Percentiles rank a stretch among this genome's conserved stretches.
Conservation (phyloP, 2,888 invertebrate species). For the Diaprepes abbreviatus region DNA sequence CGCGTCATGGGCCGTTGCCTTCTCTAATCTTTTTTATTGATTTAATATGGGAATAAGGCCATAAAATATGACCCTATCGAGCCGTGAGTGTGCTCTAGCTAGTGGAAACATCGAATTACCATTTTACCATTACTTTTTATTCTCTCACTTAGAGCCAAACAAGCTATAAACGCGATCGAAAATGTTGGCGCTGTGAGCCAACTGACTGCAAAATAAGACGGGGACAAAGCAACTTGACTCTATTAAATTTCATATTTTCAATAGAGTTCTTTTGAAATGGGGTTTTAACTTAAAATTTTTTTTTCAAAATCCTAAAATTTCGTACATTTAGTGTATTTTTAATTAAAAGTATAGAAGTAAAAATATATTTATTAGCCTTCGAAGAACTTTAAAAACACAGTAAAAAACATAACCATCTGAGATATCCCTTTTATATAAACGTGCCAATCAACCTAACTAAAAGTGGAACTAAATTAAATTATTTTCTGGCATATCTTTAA, state of each 20-base stretch:
- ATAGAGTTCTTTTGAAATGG: not conserved
- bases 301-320: too few relatives aligned
- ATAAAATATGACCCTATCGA: conserved; percentile 37
- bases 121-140: conserved; percentile 36
- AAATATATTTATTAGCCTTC: too few relatives aligned
- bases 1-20: not conserved
- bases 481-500: too few relatives aligned
- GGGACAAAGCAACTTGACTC: conserved; percentile 4
- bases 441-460: too few relatives aligned
- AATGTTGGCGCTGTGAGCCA: conserved; percentile 15
- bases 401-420: too few relatives aligned
- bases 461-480: too few relatives aligned
- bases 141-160: conserved; percentile 34
- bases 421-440: too few relatives aligned
- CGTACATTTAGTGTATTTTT: too few relatives aligned
- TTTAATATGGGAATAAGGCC: conserved; percentile 5
- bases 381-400: too few relatives aligned
- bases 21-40: conserved; percentile 23
- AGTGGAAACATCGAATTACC: conserved; percentile 38
- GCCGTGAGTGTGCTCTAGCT: conserved; percentile 28
- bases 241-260: conserved; percentile 19
- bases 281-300: not conserved
- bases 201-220: conserved; percentile 6
- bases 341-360: too few relatives aligned
- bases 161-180: conserved; percentile 29